Percentiles rank a stretch among this genome's conserved stretches.
Evolutionary conservation across 2,113 vertebrate species (phyloP).

Genomic region (Gnathonemus longibarbis): DNA sequence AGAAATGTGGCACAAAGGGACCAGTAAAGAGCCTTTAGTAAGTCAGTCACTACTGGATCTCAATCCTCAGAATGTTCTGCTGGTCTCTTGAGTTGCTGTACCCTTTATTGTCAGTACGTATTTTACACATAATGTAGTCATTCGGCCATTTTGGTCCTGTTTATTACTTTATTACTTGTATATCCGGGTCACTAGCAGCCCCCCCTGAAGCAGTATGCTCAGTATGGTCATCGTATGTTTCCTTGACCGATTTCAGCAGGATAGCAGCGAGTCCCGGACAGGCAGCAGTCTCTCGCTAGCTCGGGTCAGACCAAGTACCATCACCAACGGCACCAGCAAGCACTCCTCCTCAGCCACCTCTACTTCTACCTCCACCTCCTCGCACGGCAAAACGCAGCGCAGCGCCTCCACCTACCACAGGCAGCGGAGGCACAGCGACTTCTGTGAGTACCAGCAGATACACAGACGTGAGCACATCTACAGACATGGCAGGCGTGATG

Average conservation of each 20-base stretch:
- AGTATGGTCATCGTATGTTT: neutral
- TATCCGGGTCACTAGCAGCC: neutral
- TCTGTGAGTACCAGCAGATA: slow-evolving; percentile 65
- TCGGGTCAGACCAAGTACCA: slow-evolving; percentile 76
- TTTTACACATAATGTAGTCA: neutral
- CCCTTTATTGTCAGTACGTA: neutral
- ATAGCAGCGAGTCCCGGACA: slow-evolving; percentile 62
- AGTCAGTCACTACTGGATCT: neutral
- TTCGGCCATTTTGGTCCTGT: neutral
- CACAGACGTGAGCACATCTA: neutral
- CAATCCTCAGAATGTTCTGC: neutral
- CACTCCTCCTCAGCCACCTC: slow-evolving; percentile 57
- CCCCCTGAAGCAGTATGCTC: neutral
- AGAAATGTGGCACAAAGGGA: neutral
- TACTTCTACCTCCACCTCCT: slow-evolving; percentile 63
- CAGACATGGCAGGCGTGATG: neutral
- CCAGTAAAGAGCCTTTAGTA: neutral
- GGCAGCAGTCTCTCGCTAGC: slow-evolving; percentile 79
- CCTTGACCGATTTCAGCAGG: slow-evolving; percentile 48
- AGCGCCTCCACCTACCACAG: slow-evolving; percentile 80
- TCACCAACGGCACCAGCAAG: slow-evolving; percentile 77
- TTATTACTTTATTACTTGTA: neutral
- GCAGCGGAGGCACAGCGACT: slow-evolving; percentile 87
- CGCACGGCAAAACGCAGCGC: slow-evolving; percentile 80
- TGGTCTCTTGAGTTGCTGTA: neutral